Evolutionary conservation across 2,888 invertebrate genomes (phyloP).

Genomic region (Scaptodrosophila latifasciaeformis): DNA sequence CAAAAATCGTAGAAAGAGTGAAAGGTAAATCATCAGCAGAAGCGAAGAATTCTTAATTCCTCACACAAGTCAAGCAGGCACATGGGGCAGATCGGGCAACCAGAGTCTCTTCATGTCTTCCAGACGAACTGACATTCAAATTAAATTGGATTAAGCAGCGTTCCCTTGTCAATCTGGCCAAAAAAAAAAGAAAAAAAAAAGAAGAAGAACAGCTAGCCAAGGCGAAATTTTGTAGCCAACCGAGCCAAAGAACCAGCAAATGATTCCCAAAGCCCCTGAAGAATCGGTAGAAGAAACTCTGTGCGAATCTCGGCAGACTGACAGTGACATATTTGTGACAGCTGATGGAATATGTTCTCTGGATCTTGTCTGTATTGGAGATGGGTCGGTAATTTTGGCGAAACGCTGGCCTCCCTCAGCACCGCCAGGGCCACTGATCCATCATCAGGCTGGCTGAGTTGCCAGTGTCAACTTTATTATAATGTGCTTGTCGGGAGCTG

Average conservation of each 20-base stretch:
- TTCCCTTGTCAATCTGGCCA: slow-evolving; percentile 71
- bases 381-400: slow-evolving; percentile 36
- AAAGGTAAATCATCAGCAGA: slow-evolving; percentile 36
- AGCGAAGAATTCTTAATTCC: slow-evolving; percentile 49
- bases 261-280: slow-evolving; percentile 12
- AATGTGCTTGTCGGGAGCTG: slow-evolving; percentile 28
- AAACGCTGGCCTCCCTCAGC: too few species aligned
- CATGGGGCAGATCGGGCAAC: too few species aligned
- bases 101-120: slow-evolving; percentile 51
- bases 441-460: slow-evolving; percentile 54
- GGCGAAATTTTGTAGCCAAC: slow-evolving; percentile 21
- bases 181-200: too few species aligned
- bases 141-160: slow-evolving; percentile 73
- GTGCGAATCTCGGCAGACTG: slow-evolving; percentile 70
- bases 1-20: slow-evolving; percentile 42
- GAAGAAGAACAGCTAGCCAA: slow-evolving; percentile 14
- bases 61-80: not conserved
- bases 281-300: slow-evolving; percentile 21
- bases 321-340: slow-evolving; percentile 74
- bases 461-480: slow-evolving; percentile 68
- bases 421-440: too few species aligned
- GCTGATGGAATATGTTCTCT: slow-evolving; percentile 70
- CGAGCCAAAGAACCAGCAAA: slow-evolving; percentile 19
- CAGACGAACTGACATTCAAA: slow-evolving; percentile 74
- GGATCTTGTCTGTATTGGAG: slow-evolving; percentile 17